Percentiles rank a stretch among this genome's conserved stretches.
These are phyloP conservation scores for Plectropomus leopardus DNA, from an alignment of 2,113 vertebrate genomes.

Conservation along the genomic window DNA sequence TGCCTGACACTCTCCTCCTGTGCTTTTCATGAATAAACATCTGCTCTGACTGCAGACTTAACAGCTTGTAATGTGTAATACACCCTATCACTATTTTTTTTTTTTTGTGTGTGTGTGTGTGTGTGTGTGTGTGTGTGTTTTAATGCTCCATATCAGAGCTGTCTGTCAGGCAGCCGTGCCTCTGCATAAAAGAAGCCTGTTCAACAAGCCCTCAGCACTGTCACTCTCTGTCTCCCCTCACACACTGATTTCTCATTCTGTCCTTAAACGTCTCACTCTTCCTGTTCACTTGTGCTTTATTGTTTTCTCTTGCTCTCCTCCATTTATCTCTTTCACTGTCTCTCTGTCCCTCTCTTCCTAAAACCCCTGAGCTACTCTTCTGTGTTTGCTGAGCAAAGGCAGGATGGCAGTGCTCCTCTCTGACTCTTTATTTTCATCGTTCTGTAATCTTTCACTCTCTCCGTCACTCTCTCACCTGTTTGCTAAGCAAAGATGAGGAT, in stretches of 20 bases:
- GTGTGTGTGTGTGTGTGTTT: constrained; percentile 40
- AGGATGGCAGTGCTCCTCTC: not conserved
- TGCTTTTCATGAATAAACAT: constrained; percentile 70
- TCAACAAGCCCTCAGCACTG: constrained; percentile 58
- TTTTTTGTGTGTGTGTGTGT: constrained; percentile 4
- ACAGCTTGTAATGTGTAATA: constrained; percentile 72
- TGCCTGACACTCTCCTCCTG: constrained; percentile 51
- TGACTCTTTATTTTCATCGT: constrained; percentile 31
- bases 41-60: constrained; percentile 63
- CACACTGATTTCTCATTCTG: constrained; percentile 38
- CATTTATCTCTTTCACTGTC: not conserved
- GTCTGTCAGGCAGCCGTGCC: constrained; percentile 60
- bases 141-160: constrained; percentile 60
- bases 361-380: constrained; percentile 26
- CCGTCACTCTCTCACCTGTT: constrained; percentile 33
- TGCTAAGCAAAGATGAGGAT: constrained; percentile 38
- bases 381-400: constrained; percentile 44
- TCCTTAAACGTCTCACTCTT: constrained; percentile 48
- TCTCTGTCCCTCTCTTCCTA: constrained; percentile 12
- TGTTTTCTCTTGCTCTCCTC: constrained; percentile 29
- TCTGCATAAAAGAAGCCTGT: constrained; percentile 65
- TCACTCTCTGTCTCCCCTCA: constrained; percentile 34
- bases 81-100: constrained; percentile 44
- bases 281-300: constrained; percentile 33
- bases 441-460: constrained; percentile 17